Conservation (phyloP, 2,113 vertebrate species). For the Lepisosteus osseus region DNA sequence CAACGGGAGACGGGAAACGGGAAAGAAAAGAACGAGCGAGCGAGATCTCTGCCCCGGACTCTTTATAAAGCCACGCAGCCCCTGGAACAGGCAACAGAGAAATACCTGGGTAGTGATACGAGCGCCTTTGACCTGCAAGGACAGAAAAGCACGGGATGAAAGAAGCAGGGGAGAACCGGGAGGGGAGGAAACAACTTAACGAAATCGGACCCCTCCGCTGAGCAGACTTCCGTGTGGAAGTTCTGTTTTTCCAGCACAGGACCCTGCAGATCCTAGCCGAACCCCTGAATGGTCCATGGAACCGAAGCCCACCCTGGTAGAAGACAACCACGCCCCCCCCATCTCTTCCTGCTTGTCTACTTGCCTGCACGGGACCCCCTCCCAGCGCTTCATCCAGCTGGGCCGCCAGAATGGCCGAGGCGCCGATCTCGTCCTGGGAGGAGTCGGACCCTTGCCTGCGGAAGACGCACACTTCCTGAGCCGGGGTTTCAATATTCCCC, state of each 20-base stretch:
- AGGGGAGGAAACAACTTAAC: background rate
- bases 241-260: too few species aligned
- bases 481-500: too few species aligned
- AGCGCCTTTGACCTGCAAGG: slow-evolving; percentile 63
- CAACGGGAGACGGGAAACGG: too few species aligned
- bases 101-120: slow-evolving; percentile 71
- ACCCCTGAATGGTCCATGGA: too few species aligned
- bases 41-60: slow-evolving; percentile 3
- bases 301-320: too few species aligned
- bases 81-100: slow-evolving; percentile 14
- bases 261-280: too few species aligned
- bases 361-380: slow-evolving; percentile 88
- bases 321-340: too few species aligned
- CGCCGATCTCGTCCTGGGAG: slow-evolving; percentile 82
- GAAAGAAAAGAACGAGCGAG: too few species aligned
- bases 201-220: too few species aligned
- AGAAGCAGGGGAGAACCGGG: slow-evolving; percentile 15
- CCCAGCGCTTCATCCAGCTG: slow-evolving; percentile 92
- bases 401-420: slow-evolving; percentile 78
- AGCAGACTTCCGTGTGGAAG: too few species aligned
- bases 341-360: background rate
- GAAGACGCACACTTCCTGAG: background rate
- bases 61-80: slow-evolving; percentile 30
- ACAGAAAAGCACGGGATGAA: slow-evolving; percentile 33
- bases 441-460: slow-evolving; percentile 87